A percentile compares a stretch with the other conserved stretches of the same genome.
These are phyloP conservation scores for Nemotelus pantherinus DNA, from an alignment of 2,888 invertebrate genomes.

Conservation along the genomic window DNA sequence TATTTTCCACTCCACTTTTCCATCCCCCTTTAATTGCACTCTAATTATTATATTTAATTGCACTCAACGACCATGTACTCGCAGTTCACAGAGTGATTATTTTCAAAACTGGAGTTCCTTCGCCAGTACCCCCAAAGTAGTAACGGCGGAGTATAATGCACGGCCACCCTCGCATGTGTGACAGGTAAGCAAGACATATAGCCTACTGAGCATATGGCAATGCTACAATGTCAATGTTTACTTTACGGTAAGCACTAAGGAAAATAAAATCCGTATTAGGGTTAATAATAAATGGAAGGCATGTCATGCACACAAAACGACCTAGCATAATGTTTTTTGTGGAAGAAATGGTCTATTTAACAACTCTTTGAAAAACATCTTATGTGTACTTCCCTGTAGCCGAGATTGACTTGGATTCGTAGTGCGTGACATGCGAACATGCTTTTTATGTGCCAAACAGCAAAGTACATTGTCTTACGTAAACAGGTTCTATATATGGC, in stretches of 20 bases:
- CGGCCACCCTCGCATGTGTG: too few species aligned
- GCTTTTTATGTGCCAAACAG: too few species aligned
- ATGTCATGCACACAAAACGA: slow-evolving; percentile 6
- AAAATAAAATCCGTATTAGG: slow-evolving; percentile 23
- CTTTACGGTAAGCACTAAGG: slow-evolving; percentile 18
- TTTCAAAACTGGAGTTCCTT: background rate
- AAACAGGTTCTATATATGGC: too few species aligned
- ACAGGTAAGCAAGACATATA: too few species aligned
- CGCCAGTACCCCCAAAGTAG: background rate
- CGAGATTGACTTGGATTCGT: too few species aligned
- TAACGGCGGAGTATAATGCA: background rate
- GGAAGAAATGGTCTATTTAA: slow-evolving; percentile 26
- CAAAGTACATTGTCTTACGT: too few species aligned
- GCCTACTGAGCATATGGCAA: too few species aligned
- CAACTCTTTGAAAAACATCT: slow-evolving; percentile 15
- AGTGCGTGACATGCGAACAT: too few species aligned
- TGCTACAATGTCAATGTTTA: background rate
- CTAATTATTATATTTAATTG: slow-evolving; percentile 2
- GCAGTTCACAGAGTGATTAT: background rate
- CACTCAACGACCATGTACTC: slow-evolving; percentile 1
- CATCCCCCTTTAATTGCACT: slow-evolving; percentile 2
- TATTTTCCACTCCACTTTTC: background rate
- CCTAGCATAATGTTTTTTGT: background rate
- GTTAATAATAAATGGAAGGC: slow-evolving; percentile 34
- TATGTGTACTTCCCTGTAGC: background rate